Percentiles rank a stretch among this genome's conserved stretches.
phyloP scores from a whole-genome alignment of 1,140 invertebrate species.

The Trichonephila clavipes region DNA sequence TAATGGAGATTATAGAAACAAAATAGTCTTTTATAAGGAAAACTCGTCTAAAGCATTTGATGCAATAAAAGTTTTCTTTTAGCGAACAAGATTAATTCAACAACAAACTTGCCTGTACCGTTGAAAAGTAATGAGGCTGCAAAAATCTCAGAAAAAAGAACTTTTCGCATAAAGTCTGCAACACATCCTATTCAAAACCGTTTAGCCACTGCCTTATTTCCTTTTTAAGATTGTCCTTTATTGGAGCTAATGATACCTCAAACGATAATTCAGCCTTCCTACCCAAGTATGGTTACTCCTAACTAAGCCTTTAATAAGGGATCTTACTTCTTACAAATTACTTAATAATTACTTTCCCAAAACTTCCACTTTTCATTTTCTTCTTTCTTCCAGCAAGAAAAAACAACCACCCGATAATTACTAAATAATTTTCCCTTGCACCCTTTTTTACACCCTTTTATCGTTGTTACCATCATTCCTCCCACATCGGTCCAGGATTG shows the following conservation, averaged over 20 bases:
- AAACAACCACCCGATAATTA: conserved; percentile 71
- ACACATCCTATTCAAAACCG: conserved; percentile 27
- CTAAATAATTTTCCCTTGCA: conserved; percentile 60
- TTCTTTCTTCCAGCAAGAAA: not conserved
- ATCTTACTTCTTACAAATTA: conserved; percentile 68
- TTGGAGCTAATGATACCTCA: conserved; percentile 67
- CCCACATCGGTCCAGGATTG: conserved; percentile 34
- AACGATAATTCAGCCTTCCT: conserved; percentile 50
- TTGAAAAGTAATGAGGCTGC: conserved; percentile 8
- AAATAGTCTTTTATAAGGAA: no score
- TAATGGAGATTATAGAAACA: no score
- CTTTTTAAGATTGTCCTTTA: conserved; percentile 20
- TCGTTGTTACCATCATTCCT: conserved; percentile 18
- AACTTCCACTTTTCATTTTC: conserved; percentile 52
- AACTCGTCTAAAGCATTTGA: no score
- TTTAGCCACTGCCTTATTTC: conserved; percentile 33
- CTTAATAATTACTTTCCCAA: conserved; percentile 73
- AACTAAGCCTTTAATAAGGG: conserved; percentile 50
- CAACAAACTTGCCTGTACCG: no score
- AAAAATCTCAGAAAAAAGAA: not conserved
- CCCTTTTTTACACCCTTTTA: conserved; percentile 43
- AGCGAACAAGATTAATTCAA: no score
- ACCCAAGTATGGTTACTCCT: not conserved
- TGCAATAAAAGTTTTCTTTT: no score
- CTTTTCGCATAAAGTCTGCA: not conserved